Base-by-base conservation (phyloP, 2,113 vertebrate genomes). In the Danionella cerebrum region DNA sequence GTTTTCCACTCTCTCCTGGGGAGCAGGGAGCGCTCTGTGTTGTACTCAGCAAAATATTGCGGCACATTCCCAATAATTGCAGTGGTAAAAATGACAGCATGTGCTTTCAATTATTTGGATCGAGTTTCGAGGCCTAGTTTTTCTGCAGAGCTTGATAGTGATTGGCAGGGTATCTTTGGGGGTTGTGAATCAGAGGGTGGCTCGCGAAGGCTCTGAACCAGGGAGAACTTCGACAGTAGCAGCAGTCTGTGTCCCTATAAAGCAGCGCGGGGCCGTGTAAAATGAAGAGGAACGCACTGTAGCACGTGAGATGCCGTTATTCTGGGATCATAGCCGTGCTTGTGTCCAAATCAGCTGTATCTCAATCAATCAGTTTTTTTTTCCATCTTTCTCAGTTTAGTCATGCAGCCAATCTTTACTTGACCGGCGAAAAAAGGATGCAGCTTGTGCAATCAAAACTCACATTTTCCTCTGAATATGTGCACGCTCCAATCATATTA, bases 1-100 rank as follows among this genome's bases (percentile, higher is more conserved):
- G 42, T 73, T 76, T 76, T 76, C 75, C 70, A 70, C 60, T 67
- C 48, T 42, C 48, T 62, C 66, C 62, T 16, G 35, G 62, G 48
- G 53, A 72, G 58, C 12, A 21, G 65, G 19, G 45, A 48, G 53
- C 57, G 10, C 31, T 65, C 44, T 55, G 48, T 48, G 21, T 65
- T 72, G 54, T n/a, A 16, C 68, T 29, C 39, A 45, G 39, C 59
- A 48, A 47, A 48, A 48, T 55, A 38, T 55, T 62, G 71, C 45
- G 57, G 60, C 35, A 67, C 66, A 70, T 67, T 64, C 50, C 63
- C 41, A 67, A 70, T 70, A 70, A 70, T 66, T 67, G 55, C 47
- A 38, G 60, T 60, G 24, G 41, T 52, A n/a, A 60, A 18, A 31
- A 39, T 11, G 19, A 65, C 22, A 18, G 47, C 29, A 41, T 53